Conservation (phyloP, 2,888 invertebrate species). For the Trichacis sp. region DNA sequence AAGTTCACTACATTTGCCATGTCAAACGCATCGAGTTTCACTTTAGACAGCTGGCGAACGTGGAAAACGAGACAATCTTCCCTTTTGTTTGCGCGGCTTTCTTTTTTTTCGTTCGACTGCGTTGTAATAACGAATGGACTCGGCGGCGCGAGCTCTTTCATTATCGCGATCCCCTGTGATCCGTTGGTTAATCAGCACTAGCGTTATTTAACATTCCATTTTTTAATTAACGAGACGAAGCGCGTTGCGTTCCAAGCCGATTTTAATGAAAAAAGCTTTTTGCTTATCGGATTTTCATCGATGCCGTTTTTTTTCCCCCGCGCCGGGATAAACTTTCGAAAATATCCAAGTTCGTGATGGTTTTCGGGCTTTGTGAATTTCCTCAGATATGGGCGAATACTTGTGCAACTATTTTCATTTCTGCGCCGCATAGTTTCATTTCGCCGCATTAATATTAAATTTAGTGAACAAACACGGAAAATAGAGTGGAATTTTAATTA, state of each 20-base stretch:
- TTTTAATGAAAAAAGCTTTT: slow-evolving; percentile 38
- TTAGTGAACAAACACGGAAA: slow-evolving; percentile 15
- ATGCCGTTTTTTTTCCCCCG: no score
- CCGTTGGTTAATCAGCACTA: slow-evolving; percentile 30
- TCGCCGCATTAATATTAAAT: slow-evolving; percentile 20
- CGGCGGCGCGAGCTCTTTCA: slow-evolving; percentile 28
- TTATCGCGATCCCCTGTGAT: slow-evolving; percentile 36
- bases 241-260: slow-evolving; percentile 21
- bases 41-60: slow-evolving; percentile 10
- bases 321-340: neutral
- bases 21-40: slow-evolving; percentile 25
- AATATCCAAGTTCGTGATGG: neutral
- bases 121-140: slow-evolving; percentile 21
- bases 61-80: slow-evolving; percentile 3
- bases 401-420: slow-evolving; percentile 37
- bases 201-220: slow-evolving; percentile 31
- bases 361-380: slow-evolving; percentile 5
- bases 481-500: no score
- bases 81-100: slow-evolving; percentile 19
- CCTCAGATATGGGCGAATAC: slow-evolving; percentile 20
- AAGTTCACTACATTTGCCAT: slow-evolving; percentile 29
- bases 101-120: slow-evolving; percentile 23
- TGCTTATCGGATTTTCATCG: no score
- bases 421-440: slow-evolving; percentile 2
- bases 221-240: slow-evolving; percentile 26